A percentile compares a stretch with the other conserved stretches of the same genome.
Evolutionary conservation across 2,113 vertebrate genomes (phyloP).

Genomic region (Rhea pennata): DNA sequence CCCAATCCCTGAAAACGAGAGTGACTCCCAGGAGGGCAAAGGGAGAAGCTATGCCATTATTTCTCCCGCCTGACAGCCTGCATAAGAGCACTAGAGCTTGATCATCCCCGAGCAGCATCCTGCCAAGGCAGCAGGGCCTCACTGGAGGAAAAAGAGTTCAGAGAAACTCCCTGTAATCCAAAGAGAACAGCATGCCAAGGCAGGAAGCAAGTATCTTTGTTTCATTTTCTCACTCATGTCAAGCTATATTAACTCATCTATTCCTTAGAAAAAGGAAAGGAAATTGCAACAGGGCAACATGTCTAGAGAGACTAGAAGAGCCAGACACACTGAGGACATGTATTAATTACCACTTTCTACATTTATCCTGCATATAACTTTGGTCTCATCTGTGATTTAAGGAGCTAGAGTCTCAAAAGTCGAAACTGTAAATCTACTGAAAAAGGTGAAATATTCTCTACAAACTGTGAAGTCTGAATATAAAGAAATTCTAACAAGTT

Average conservation of each 20-base stretch:
- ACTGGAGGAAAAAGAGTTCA: not conserved
- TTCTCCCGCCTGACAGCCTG: not conserved
- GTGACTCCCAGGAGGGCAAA: not conserved
- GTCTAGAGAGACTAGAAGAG: not conserved
- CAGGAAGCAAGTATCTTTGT: not conserved
- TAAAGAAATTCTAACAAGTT: not conserved
- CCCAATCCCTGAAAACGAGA: not conserved
- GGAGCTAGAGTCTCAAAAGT: slow-evolving; percentile 22
- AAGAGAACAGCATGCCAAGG: not conserved
- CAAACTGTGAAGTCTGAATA: not conserved
- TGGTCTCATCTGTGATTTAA: not conserved
- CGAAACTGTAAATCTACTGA: not conserved
- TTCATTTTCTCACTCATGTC: not conserved
- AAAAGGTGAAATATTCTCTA: not conserved
- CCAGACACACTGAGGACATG: not conserved
- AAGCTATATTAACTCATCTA: not conserved
- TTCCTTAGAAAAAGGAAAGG: slow-evolving; percentile 1
- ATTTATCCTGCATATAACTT: slow-evolving; percentile 26
- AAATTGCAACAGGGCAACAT: slow-evolving; percentile 29
- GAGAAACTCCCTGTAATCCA: not conserved
- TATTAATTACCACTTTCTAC: slow-evolving; percentile 63
- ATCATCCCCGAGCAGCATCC: not conserved
- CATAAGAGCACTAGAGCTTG: not conserved
- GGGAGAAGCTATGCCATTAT: not conserved
- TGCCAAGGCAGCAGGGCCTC: not conserved